Evolutionary conservation across 2,113 vertebrate species (phyloP), one percentile per base, ranked within the genome.

Genomic region (Oreocharis arfaki): DNA sequence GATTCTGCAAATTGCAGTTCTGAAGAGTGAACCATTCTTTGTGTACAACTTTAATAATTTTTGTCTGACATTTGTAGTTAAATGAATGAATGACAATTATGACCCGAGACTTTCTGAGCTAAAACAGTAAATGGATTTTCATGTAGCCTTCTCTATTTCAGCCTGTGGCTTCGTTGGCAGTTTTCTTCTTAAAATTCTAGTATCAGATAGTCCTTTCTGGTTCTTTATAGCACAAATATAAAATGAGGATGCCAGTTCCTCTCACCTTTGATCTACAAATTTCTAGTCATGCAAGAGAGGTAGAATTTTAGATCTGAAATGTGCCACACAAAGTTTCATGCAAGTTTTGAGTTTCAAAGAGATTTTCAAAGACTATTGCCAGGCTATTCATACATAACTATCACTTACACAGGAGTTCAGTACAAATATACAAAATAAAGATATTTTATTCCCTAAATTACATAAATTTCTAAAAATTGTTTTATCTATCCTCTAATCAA

Each of bases 271-370:
- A 87, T 82, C 30, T 68, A 39, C 13, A 87, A 47, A 70, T 73
- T 71, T 73, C 37, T 46, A 69, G 55, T 53, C 50, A 74, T 47
- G 28, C 13, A 73, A 79, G 41, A 65, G 75, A 74, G 16, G 28
- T 24, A 56, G 67, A 91, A 95, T 64, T 91, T 82, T 85, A 91
- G 77, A 87, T 87, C 24, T 76, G 49, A 88, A 42, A 76, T 65
- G 21, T 17, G 77, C 28, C 26, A 53, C 33, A 52, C 11, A 44
- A 84, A 56, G 16, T 56, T 86, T 73, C 55, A 65, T 41, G 28
- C 3, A 50, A 6, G 21, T 80, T 91, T 80, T 80, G 50, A 35
- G 14, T 94, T 89, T 95, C 81, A 82, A 70, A 84, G 60, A 87
- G 24, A 59, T 84, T 93, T 90, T 83, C 41, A 84, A 63, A 69